phyloP scores from a whole-genome alignment of 2,888 invertebrate genomes.

The Rhingia rostrata region DNA sequence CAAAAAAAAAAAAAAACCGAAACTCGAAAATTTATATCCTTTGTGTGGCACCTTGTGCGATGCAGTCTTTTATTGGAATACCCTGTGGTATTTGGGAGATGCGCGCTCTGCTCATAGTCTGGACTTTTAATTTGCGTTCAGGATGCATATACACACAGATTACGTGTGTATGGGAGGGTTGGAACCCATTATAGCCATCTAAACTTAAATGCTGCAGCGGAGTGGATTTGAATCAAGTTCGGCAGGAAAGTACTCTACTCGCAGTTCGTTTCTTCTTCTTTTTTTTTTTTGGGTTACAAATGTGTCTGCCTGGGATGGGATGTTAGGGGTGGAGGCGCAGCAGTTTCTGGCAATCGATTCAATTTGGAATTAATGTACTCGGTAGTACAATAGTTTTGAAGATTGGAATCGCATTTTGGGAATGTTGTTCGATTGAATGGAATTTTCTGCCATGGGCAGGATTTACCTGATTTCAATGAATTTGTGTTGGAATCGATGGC shows the following conservation, averaged over 20 bases:
- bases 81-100: neutral
- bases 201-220: conserved; percentile 34
- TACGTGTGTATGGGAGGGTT: neutral
- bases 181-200: neutral
- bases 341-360: conserved; percentile 54
- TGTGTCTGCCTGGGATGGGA: conserved; percentile 36
- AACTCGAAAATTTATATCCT: conserved; percentile 51
- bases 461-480: conserved; percentile 45
- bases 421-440: conserved; percentile 60
- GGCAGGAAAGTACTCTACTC: conserved; percentile 7
- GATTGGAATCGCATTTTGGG: conserved; percentile 45
- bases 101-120: conserved; percentile 26
- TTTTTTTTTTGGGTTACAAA: conserved; percentile 7
- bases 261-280: neutral
- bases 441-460: conserved; percentile 45
- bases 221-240: conserved; percentile 37
- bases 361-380: conserved; percentile 67
- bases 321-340: conserved; percentile 36
- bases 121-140: conserved; percentile 64
- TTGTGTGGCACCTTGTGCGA: conserved; percentile 51
- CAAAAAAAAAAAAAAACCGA: neutral
- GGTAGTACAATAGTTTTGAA: conserved; percentile 35
- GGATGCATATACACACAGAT: conserved; percentile 17
- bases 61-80: conserved; percentile 43
- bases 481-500: conserved; percentile 1